These are phyloP conservation scores for Plotosus lineatus DNA, from an alignment of 2,113 vertebrate species.

Conservation along the genomic window DNA sequence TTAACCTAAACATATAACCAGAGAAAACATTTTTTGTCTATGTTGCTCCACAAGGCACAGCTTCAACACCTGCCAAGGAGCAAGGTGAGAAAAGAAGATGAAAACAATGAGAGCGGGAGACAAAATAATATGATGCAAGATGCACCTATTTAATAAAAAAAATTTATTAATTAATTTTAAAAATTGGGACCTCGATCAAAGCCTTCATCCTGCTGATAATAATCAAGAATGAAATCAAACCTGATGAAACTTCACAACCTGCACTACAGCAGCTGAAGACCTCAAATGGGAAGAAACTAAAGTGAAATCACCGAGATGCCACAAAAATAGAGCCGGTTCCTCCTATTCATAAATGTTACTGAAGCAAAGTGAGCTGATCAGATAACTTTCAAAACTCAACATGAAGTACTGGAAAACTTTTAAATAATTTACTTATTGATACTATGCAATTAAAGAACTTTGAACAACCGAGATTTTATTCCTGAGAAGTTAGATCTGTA, in stretches of 20 bases:
- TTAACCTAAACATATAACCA: conserved; percentile 6
- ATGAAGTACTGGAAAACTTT: neutral
- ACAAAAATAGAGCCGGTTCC: neutral
- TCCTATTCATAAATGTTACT: neutral
- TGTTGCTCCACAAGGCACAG: conserved; percentile 3
- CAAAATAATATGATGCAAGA: neutral
- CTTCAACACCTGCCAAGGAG: neutral
- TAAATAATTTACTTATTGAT: neutral
- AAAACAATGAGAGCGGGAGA: conserved; percentile 11
- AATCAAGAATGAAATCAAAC: conserved; percentile 18
- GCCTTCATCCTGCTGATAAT: conserved; percentile 2
- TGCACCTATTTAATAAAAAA: too few relatives aligned
- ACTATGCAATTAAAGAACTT: neutral
- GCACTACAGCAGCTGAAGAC: neutral
- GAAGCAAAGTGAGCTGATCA: neutral
- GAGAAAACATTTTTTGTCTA: conserved; percentile 7
- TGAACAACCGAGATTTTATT: neutral
- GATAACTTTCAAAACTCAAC: neutral
- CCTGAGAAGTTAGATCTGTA: neutral
- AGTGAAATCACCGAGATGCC: neutral
- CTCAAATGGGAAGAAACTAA: neutral
- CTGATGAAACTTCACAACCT: conserved; percentile 22
- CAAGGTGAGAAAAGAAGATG: neutral
- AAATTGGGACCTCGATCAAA: conserved; percentile 21
- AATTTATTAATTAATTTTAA: too few relatives aligned